These are phyloP conservation scores for Platynereis dumerilii DNA, from an alignment of 2,888 invertebrate species.

Conservation along the genomic window DNA sequence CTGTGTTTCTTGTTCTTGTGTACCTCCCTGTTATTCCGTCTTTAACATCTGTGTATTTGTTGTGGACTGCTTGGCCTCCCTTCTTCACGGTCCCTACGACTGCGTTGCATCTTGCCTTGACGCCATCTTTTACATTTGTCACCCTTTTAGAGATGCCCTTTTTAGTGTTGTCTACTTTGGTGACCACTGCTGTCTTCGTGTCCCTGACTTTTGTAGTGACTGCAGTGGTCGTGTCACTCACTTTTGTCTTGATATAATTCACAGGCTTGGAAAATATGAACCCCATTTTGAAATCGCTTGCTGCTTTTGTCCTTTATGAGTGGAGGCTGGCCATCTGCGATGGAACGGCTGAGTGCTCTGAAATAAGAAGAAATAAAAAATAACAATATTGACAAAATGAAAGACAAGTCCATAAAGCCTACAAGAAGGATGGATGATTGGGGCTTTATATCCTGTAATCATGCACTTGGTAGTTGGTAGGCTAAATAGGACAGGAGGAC, in stretches of 20 bases:
- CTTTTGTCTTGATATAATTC: slow-evolving; percentile 27
- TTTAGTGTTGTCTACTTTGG: slow-evolving; percentile 19
- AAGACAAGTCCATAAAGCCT: too few species aligned
- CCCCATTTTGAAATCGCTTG: slow-evolving; percentile 36
- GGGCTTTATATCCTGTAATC: too few species aligned
- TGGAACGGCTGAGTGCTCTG: too few species aligned
- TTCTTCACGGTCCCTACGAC: slow-evolving; percentile 21
- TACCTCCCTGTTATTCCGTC: slow-evolving; percentile 18
- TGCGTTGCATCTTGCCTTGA: neutral
- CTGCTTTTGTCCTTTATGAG: too few species aligned
- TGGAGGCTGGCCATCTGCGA: too few species aligned
- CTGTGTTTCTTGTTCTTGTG: slow-evolving; percentile 17
- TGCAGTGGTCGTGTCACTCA: slow-evolving; percentile 27
- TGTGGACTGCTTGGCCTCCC: slow-evolving; percentile 10
- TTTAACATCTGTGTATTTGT: slow-evolving; percentile 21
- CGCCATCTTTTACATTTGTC: slow-evolving; percentile 12
- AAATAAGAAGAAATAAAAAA: too few species aligned
- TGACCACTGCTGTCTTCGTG: slow-evolving; percentile 22
- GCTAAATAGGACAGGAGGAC: too few species aligned
- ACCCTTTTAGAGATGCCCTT: slow-evolving; percentile 4
- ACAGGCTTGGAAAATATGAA: slow-evolving; percentile 28
- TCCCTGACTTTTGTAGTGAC: slow-evolving; percentile 22
- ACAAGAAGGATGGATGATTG: too few species aligned
- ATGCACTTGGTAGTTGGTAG: too few species aligned
- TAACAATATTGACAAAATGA: too few species aligned